These are phyloP conservation scores for Drosophila paulistorum DNA, from an alignment of 1,140 invertebrate genomes.

Conservation along the genomic window DNA sequence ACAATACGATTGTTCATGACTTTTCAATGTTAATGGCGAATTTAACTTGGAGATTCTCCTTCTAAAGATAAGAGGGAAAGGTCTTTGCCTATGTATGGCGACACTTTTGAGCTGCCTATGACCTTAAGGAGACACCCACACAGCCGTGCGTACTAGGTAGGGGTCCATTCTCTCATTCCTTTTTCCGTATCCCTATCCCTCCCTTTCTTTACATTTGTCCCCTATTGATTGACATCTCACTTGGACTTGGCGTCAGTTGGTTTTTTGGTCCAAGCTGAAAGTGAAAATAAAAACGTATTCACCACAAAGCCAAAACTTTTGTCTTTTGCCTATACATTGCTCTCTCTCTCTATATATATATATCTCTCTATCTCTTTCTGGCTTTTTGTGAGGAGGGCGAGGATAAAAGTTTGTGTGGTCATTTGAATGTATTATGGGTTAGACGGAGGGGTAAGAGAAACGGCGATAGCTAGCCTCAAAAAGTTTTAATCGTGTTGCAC, in stretches of 20 bases:
- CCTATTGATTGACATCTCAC: constrained; percentile 11
- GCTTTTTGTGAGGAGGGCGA: too few relatives aligned
- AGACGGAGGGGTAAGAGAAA: background rate
- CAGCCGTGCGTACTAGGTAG: background rate
- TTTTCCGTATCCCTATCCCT: too few relatives aligned
- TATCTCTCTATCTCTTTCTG: too few relatives aligned
- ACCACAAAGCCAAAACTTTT: constrained; percentile 9
- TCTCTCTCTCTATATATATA: background rate
- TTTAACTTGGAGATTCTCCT: too few relatives aligned
- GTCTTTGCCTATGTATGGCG: too few relatives aligned
- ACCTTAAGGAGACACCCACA: background rate
- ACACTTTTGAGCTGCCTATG: too few relatives aligned
- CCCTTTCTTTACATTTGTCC: background rate
- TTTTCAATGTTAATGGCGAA: too few relatives aligned
- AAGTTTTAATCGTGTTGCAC: constrained; percentile 12
- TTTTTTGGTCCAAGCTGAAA: constrained; percentile 6
- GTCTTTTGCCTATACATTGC: background rate
- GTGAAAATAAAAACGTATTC: constrained; percentile 13
- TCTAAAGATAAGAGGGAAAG: too few relatives aligned
- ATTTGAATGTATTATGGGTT: background rate
- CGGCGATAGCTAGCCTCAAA: background rate
- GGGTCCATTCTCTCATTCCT: background rate
- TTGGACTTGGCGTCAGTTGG: constrained; percentile 10
- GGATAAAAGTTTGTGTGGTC: constrained; percentile 7
- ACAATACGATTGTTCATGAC: too few relatives aligned